These are phyloP conservation scores for Poeciliopsis occidentalis DNA, from an alignment of 2,113 vertebrate genomes.

Conservation along the genomic window DNA sequence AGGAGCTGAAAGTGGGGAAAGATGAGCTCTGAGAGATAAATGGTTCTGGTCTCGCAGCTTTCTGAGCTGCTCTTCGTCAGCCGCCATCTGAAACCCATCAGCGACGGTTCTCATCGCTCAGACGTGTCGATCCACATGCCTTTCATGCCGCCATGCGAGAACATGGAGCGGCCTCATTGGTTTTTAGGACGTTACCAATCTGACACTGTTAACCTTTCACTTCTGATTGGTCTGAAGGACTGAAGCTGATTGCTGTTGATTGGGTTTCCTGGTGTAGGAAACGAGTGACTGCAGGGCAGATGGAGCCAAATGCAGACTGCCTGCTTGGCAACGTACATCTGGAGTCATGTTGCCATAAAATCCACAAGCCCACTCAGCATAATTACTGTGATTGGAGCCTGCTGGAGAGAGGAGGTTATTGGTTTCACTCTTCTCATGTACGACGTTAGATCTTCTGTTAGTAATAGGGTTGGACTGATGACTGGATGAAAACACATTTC, in stretches of 20 bases:
- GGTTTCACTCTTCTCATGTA: not conserved
- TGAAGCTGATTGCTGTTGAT: not conserved
- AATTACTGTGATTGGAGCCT: constrained; percentile 52
- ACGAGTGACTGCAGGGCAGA: constrained; percentile 32
- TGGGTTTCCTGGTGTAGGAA: constrained; percentile 26
- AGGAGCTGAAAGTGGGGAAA: not conserved
- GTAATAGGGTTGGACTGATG: not conserved
- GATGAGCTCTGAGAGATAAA: constrained; percentile 10
- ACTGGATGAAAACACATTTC: not conserved
- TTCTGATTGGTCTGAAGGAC: constrained; percentile 26
- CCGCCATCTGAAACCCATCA: constrained; percentile 62
- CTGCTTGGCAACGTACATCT: constrained; percentile 54
- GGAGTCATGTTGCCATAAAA: constrained; percentile 53
- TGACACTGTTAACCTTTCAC: constrained; percentile 6
- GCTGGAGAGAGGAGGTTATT: constrained; percentile 34
- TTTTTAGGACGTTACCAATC: constrained; percentile 25
- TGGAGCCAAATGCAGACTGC: constrained; percentile 64
- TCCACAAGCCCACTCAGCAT: constrained; percentile 44
- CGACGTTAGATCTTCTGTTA: not conserved
- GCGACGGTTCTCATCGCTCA: constrained; percentile 11
- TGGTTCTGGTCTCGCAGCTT: constrained; percentile 38
- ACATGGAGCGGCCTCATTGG: constrained; percentile 8
- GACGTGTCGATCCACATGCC: constrained; percentile 44
- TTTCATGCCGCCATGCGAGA: constrained; percentile 46
- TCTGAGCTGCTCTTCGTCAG: constrained; percentile 50